These are phyloP conservation scores for Drosophila diplacantha DNA, from an alignment of 2,888 invertebrate species.

Conservation along the genomic window DNA sequence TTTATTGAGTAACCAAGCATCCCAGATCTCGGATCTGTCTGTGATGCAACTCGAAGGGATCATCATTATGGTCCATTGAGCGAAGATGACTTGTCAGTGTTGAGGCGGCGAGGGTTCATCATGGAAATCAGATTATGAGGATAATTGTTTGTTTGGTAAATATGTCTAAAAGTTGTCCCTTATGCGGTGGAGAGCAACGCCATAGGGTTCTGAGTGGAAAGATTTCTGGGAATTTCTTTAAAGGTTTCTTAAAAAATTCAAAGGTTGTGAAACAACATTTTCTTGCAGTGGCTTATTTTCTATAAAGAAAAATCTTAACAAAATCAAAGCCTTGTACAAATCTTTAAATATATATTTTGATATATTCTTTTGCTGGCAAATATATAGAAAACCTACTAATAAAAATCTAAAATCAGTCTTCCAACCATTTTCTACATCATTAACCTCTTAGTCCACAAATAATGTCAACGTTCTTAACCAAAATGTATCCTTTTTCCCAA, in stretches of 20 bases:
- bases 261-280: no score
- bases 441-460: constrained; percentile 5
- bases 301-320: not conserved
- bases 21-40: constrained; percentile 22
- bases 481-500: constrained; percentile 1
- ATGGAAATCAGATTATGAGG: constrained; percentile 44
- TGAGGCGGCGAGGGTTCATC: constrained; percentile 20
- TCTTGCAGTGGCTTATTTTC: not conserved
- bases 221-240: not conserved
- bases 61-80: constrained; percentile 54
- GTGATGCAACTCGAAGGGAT: constrained; percentile 61
- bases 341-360: not conserved
- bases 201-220: constrained; percentile 34
- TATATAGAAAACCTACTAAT: not conserved
- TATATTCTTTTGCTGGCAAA: not conserved
- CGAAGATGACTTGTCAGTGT: constrained; percentile 51
- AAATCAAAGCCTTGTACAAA: no score
- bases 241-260: not conserved
- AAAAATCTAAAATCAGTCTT: not conserved
- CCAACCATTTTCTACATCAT: not conserved
- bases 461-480: constrained; percentile 10
- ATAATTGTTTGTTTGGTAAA: constrained; percentile 64
- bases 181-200: constrained; percentile 47
- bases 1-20: constrained; percentile 49
- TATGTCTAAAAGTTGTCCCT: constrained; percentile 40